Conservation (phyloP, 2,113 vertebrate genomes). For the Neopipo cinnamomea region DNA sequence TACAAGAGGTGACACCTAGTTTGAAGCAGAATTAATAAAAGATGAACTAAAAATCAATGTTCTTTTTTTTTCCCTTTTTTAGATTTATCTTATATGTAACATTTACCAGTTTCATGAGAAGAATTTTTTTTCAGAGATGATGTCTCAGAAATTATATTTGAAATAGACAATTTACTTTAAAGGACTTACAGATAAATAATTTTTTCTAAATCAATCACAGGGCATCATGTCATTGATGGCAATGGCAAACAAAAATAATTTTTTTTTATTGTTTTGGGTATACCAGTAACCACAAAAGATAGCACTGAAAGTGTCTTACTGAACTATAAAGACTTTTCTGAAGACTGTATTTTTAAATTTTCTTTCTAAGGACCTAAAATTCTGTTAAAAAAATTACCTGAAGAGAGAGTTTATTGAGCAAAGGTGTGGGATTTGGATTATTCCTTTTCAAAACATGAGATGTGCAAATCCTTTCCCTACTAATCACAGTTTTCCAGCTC, state of each 20-base stretch:
- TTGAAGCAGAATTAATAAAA: slow-evolving; percentile 42
- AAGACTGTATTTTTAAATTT: not conserved
- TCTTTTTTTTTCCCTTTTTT: not conserved
- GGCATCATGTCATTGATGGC: not conserved
- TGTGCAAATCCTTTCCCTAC: not conserved
- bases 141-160: slow-evolving; percentile 20
- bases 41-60: not conserved
- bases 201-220: not conserved
- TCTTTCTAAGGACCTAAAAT: not conserved
- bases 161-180: not conserved
- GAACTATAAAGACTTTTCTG: not conserved
- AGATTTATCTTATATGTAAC: not conserved
- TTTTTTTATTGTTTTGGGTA: not conserved
- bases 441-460: not conserved
- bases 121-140: not conserved
- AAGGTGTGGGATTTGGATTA: not conserved
- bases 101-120: not conserved
- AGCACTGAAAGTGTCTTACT: not conserved
- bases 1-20: not conserved
- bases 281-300: not conserved
- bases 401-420: not conserved
- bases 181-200: not conserved
- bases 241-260: not conserved
- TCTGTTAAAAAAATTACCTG: not conserved
- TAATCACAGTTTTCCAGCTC: not conserved